Evolutionary conservation across 2,797 vertebrate species (phyloP), one percentile per base, ranked within the genome.

Genomic region (Bovichtus diacanthus): DNA sequence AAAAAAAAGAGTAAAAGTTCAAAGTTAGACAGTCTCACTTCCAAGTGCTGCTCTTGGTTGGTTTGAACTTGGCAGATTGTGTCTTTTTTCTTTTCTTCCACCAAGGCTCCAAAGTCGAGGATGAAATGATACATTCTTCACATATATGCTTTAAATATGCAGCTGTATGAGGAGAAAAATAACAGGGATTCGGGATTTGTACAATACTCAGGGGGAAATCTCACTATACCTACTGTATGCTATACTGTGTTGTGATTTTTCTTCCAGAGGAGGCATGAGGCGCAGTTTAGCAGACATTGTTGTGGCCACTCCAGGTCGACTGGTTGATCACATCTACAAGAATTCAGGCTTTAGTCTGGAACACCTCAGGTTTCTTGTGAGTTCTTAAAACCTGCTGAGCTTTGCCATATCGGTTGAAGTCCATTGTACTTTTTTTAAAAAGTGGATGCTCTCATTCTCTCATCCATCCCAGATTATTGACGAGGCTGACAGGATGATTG

Each of bases 401-500:
- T 12, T 9, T n/a, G n/a, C n/a, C n/a, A n/a, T n/a, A n/a, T n/a
- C n/a, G n/a, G n/a, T n/a, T 19, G 13, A 19, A 43, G 13, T 51
- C 31, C 7, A 1, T 23, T 16, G n/a, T 3, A 0, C 2, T 27
- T 44, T 21, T 27, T 49, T 12, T n/a, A n/a, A n/a, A 0, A 59
- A 18, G 1, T 25, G 4, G 15, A 31, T 41, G 19, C 13, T 34
- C 18, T 12, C 2, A 0, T 36, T 66, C 12, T 38, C 25, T 70
- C n/a, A 3, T 62, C 29, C 6, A n/a, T 18, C 13, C 2, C 74
- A 99, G 98, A 91, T 99, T 0, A 89, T 99, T 4, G 98, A 99
- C 2, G 98, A 99, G 87, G 98, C 98, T 0, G 98, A 99, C 90
- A 94, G 96, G 50, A 99, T 99, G 98, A 96, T 99, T 0, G 98